Evolutionary conservation across 2,888 invertebrate species (phyloP).

Genomic region (Cephonodes hylas): DNA sequence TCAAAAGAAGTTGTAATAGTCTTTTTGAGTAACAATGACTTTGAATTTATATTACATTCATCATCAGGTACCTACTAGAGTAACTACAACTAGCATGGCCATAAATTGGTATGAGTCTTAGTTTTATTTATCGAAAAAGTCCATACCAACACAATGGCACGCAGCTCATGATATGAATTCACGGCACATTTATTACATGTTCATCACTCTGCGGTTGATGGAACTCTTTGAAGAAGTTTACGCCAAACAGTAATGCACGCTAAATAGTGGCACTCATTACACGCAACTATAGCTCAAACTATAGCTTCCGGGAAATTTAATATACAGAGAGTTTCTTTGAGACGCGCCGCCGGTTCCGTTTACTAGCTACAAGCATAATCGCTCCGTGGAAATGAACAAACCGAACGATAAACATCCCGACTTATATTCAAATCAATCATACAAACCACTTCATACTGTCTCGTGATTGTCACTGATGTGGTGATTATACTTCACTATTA

Average conservation of each 20-base stretch:
- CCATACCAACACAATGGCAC: no score
- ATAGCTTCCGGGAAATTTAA: conserved; percentile 12
- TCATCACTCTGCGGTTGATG: no score
- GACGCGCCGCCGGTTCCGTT: not conserved
- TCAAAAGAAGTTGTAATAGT: no score
- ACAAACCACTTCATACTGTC: not conserved
- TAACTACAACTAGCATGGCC: no score
- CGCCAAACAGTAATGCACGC: not conserved
- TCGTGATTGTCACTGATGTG: not conserved
- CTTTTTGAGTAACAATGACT: no score
- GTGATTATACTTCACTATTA: no score
- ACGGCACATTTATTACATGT: no score
- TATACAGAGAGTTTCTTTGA: conserved; percentile 1
- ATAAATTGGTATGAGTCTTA: no score
- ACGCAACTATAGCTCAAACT: not conserved
- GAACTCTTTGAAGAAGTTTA: not conserved
- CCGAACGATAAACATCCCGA: not conserved
- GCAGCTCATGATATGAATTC: no score
- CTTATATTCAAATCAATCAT: not conserved
- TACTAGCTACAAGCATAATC: not conserved
- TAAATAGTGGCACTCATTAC: not conserved
- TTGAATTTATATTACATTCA: no score
- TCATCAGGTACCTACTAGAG: no score
- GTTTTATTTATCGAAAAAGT: no score
- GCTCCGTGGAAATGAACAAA: conserved; percentile 8